Evolutionary conservation across 2,113 vertebrate species (phyloP).

Genomic region (Gymnorhina tibicen): DNA sequence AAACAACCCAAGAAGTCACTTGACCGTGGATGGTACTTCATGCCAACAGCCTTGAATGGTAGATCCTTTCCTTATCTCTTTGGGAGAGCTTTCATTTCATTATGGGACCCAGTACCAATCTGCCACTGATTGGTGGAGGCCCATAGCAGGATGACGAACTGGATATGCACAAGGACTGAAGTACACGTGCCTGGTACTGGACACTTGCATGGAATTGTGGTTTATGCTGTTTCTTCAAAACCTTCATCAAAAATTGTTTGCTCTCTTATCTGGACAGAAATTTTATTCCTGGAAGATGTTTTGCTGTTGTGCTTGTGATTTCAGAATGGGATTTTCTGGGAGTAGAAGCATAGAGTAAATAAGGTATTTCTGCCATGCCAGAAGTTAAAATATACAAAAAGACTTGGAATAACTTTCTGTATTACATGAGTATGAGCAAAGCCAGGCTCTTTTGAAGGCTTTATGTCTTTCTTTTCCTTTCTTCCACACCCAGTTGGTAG

Average conservation of each 20-base stretch:
- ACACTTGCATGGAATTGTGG: not conserved
- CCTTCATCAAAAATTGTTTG: not conserved
- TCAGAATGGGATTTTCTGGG: not conserved
- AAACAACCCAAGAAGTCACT: not conserved
- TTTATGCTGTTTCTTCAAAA: not conserved
- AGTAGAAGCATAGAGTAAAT: not conserved
- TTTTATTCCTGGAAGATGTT: not conserved
- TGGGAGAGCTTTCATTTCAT: not conserved
- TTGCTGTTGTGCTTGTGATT: not conserved
- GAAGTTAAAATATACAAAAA: not conserved
- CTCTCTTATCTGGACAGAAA: not conserved
- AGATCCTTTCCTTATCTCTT: not conserved
- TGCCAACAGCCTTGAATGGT: not conserved
- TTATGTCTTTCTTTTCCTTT: not conserved
- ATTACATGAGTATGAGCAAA: not conserved
- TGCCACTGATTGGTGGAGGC: not conserved
- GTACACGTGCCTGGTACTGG: fast-evolving
- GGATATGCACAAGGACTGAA: not conserved
- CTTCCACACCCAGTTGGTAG: not conserved
- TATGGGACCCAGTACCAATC: not conserved
- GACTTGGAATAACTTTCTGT: not conserved
- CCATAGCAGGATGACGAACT: not conserved
- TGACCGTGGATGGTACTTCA: not conserved
- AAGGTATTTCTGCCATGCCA: not conserved
- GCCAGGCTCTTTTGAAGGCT: not conserved